Evolutionary conservation across 2,113 vertebrate species (phyloP).

Genomic region (Neofelis nebulosa): DNA sequence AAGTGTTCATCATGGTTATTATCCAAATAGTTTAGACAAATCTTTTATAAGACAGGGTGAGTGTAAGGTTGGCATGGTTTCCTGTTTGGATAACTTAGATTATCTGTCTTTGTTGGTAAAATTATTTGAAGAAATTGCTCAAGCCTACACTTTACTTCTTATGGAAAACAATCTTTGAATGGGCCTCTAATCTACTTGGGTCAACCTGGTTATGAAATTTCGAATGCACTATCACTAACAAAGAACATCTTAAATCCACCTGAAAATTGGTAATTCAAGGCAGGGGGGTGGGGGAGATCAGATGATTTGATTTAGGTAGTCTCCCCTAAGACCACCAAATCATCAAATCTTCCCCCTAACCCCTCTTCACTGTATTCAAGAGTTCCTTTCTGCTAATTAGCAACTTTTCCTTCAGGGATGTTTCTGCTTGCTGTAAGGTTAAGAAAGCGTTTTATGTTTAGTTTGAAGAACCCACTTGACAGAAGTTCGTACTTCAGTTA

Average conservation of each 20-base stretch:
- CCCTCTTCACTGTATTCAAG: constrained; percentile 9
- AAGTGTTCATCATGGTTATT: constrained; percentile 57
- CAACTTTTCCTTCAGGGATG: constrained; percentile 47
- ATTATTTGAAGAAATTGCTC: constrained; percentile 54
- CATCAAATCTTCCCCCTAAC: background rate
- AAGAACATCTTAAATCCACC: constrained; percentile 31
- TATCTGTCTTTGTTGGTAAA: constrained; percentile 48
- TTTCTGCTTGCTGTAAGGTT: background rate
- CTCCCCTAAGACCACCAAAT: background rate
- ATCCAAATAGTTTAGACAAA: constrained; percentile 56
- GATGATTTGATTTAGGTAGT: constrained; percentile 6
- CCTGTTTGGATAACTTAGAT: constrained; percentile 29
- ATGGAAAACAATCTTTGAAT: constrained; percentile 10
- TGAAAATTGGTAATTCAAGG: constrained; percentile 17
- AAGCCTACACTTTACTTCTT: constrained; percentile 33
- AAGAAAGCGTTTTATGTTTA: constrained; percentile 36
- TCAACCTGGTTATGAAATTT: constrained; percentile 34
- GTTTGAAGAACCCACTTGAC: constrained; percentile 29
- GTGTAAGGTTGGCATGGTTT: background rate
- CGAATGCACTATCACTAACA: background rate
- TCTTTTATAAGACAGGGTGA: constrained; percentile 33
- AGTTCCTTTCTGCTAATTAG: constrained; percentile 51
- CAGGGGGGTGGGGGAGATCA: background rate
- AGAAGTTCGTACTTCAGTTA: constrained; percentile 1
- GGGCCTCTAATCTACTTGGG: background rate